Conservation (phyloP, 2,888 invertebrate genomes). For the Andrena chrysosceles region DNA sequence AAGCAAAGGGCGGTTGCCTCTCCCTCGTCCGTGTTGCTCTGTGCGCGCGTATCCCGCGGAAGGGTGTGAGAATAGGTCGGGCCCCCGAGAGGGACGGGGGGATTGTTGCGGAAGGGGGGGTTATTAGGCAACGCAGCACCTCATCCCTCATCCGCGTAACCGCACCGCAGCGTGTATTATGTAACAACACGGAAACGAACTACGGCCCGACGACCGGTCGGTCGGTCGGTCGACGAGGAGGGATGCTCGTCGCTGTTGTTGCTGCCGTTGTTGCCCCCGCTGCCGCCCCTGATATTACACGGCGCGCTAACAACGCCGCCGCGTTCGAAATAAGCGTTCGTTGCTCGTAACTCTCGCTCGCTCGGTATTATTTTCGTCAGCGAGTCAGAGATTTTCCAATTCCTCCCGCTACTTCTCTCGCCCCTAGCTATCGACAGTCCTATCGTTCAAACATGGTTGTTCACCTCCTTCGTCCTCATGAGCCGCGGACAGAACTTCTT, state of each 20-base stretch:
- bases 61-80: conserved; percentile 68
- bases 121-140: conserved; percentile 84
- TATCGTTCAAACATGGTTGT: not conserved
- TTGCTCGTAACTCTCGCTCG: conserved; percentile 68
- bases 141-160: conserved; percentile 84
- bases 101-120: conserved; percentile 77
- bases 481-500: not conserved
- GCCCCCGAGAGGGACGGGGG: conserved; percentile 65
- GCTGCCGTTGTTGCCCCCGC: conserved; percentile 50
- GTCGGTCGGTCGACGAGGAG: conserved; percentile 28
- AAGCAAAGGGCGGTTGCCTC: conserved; percentile 13
- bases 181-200: conserved; percentile 84
- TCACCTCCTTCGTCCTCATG: not conserved
- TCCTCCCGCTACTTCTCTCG: not conserved
- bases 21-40: conserved; percentile 24
- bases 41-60: conserved; percentile 27
- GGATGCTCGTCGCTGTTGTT: conserved; percentile 57
- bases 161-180: conserved; percentile 84
- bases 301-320: conserved; percentile 66
- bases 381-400: conserved; percentile 49
- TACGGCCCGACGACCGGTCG: conserved; percentile 73
- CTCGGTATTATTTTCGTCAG: conserved; percentile 43
- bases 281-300: conserved; percentile 70
- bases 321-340: conserved; percentile 75
- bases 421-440: not conserved